Conservation (phyloP, 2,797 vertebrate species). For the Alca torda region DNA sequence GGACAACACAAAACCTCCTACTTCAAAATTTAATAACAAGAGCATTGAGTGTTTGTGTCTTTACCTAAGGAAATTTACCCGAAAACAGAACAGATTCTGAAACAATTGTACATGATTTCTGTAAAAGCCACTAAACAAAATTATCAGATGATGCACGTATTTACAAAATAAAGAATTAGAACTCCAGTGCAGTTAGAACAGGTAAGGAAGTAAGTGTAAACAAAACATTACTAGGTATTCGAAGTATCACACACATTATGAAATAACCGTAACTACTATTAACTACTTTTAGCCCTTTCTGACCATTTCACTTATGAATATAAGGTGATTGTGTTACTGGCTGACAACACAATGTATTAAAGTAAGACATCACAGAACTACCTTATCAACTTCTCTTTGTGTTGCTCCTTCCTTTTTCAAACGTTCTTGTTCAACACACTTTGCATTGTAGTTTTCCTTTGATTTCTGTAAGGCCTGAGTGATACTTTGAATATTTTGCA, state of each 20-base stretch:
- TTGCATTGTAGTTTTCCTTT: slow-evolving; percentile 94
- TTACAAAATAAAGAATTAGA: background rate
- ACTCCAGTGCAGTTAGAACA: background rate
- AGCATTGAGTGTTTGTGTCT: background rate
- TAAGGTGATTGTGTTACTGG: background rate
- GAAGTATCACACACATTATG: background rate
- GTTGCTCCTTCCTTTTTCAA: slow-evolving; percentile 96
- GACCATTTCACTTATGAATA: background rate
- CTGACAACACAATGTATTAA: background rate
- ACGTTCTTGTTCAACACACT: slow-evolving; percentile 92
- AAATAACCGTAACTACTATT: background rate
- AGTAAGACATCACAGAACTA: slow-evolving; percentile 24
- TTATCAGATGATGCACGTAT: background rate
- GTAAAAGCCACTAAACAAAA: background rate
- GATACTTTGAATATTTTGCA: slow-evolving; percentile 94
- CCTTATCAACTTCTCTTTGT: slow-evolving; percentile 93
- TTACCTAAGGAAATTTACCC: background rate
- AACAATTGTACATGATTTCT: background rate
- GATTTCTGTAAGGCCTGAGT: slow-evolving; percentile 94
- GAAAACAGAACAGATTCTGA: background rate
- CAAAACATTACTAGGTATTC: background rate
- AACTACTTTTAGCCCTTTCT: background rate
- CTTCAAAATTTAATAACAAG: background rate
- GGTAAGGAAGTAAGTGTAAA: background rate
- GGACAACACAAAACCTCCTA: background rate